Conservation (phyloP, 2,797 vertebrate genomes). For the Epinephelus awoara region DNA sequence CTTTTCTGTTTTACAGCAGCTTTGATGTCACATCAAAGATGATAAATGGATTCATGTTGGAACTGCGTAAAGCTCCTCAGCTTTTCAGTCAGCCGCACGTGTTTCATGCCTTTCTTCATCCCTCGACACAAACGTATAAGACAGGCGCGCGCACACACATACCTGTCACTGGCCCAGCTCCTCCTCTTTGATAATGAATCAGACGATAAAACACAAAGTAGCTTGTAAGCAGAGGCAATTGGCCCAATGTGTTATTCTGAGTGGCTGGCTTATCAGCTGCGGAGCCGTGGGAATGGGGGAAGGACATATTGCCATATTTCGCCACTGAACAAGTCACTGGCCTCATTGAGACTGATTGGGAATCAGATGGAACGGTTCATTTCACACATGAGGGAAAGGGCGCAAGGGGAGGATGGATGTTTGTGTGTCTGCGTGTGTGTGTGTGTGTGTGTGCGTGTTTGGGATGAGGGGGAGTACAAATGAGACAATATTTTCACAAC, state of each 20-base stretch:
- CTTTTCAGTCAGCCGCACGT: constrained; percentile 25
- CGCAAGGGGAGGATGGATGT: neutral
- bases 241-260: constrained; percentile 62
- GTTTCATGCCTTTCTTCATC: constrained; percentile 24
- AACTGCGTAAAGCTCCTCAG: constrained; percentile 15
- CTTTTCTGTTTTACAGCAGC: constrained; percentile 22
- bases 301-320: constrained; percentile 65
- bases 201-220: constrained; percentile 66
- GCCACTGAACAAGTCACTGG: constrained; percentile 39
- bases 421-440: constrained; percentile 17
- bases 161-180: constrained; percentile 46
- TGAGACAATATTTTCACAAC: constrained; percentile 73
- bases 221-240: constrained; percentile 73
- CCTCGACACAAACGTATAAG: constrained; percentile 9
- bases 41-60: constrained; percentile 30
- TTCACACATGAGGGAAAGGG: constrained; percentile 51
- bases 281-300: constrained; percentile 50
- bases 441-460: constrained; percentile 7
- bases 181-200: constrained; percentile 60
- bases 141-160: constrained; percentile 17
- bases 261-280: constrained; percentile 66
- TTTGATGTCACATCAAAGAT: constrained; percentile 40
- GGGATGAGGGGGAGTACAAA: constrained; percentile 58
- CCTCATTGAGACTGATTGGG: constrained; percentile 71
- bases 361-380: constrained; percentile 74